phyloP scores from a whole-genome alignment of 2,797 vertebrate genomes.

The Alosa sapidissima region DNA sequence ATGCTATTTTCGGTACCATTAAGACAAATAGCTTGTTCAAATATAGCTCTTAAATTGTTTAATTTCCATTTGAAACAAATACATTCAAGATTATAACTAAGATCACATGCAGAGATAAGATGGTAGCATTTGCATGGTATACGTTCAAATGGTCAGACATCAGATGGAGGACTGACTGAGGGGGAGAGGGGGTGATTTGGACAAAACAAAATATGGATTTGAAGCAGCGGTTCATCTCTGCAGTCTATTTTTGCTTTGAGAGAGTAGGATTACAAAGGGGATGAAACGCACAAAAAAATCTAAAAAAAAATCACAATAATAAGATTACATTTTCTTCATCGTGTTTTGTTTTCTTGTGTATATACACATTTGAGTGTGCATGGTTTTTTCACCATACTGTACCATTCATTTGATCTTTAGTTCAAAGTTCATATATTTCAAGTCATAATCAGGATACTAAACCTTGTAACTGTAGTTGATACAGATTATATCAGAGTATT shows the following conservation, averaged over 20 bases:
- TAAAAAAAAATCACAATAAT: constrained; percentile 51
- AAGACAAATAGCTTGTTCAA: constrained; percentile 81
- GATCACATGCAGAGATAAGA: constrained; percentile 91
- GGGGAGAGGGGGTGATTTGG: constrained; percentile 40
- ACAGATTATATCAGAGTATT: constrained; percentile 49
- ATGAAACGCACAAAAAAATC: constrained; percentile 57
- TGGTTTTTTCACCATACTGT: constrained; percentile 34
- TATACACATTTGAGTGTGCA: constrained; percentile 53
- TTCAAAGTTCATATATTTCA: constrained; percentile 66
- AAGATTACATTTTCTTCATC: constrained; percentile 37
- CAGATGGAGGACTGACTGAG: constrained; percentile 52
- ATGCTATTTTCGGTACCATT: constrained; percentile 82
- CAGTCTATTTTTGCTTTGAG: constrained; percentile 51
- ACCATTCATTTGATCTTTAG: constrained; percentile 49
- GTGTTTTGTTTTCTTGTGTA: constrained; percentile 49
- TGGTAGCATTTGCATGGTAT: constrained; percentile 73
- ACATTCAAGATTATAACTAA: constrained; percentile 87
- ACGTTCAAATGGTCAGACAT: constrained; percentile 58
- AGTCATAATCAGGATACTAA: constrained; percentile 75
- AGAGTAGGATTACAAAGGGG: constrained; percentile 49
- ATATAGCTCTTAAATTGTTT: constrained; percentile 79
- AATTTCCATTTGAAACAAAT: constrained; percentile 81
- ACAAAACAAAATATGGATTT: constrained; percentile 60
- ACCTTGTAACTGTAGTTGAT: constrained; percentile 61
- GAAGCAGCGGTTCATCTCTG: constrained; percentile 52